A percentile compares a stretch with the other conserved stretches of the same genome.
Evolutionary conservation across 1,140 invertebrate species (phyloP).

Genomic region (Patella vulgata): DNA sequence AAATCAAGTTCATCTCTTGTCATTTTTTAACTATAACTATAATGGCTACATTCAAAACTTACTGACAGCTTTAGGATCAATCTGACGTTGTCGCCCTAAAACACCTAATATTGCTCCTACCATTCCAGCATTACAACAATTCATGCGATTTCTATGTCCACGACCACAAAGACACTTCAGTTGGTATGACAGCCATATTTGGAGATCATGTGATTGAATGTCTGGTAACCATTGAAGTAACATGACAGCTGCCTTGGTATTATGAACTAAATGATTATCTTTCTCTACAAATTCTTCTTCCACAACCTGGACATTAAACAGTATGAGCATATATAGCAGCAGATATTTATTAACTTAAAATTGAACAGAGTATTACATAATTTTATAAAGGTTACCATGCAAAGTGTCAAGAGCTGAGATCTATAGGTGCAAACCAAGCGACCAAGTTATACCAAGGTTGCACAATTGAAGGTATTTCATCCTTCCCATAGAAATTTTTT

Average conservation of each 20-base stretch:
- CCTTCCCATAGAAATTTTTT: no score
- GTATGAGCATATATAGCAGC: not conserved
- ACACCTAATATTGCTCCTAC: conserved; percentile 47
- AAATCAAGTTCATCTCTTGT: no score
- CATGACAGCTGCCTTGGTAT: conserved; percentile 55
- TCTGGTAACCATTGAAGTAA: conserved; percentile 60
- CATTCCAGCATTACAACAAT: conserved; percentile 60
- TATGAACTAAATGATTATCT: conserved; percentile 38
- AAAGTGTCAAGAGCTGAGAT: no score
- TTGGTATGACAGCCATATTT: conserved; percentile 55
- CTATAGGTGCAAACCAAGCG: no score
- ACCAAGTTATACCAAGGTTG: no score
- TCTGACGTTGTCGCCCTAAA: conserved; percentile 42
- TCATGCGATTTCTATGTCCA: conserved; percentile 57
- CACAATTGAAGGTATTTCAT: no score
- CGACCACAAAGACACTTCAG: conserved; percentile 44
- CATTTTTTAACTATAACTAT: no score
- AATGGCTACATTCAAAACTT: no score
- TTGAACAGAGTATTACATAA: not conserved
- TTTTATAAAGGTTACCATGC: not conserved
- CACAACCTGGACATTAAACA: conserved; percentile 42
- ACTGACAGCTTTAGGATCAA: conserved; percentile 55
- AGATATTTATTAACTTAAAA: no score
- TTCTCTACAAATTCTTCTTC: conserved; percentile 44
- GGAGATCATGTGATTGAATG: conserved; percentile 60